phyloP scores from a whole-genome alignment of 1,140 invertebrate species.

The Cyphomyrmex costatus region DNA sequence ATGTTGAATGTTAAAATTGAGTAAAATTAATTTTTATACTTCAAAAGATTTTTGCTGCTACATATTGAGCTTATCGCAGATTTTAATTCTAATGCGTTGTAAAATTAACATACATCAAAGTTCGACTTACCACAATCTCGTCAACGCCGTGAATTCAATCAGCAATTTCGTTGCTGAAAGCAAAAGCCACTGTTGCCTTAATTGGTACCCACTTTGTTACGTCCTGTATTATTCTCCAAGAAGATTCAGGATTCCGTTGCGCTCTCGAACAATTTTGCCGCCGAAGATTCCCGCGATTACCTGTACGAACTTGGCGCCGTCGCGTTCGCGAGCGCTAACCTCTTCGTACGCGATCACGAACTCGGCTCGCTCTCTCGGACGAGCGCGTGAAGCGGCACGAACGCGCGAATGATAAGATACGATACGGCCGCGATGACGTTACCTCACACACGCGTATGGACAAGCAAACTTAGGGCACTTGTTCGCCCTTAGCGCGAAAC shows the following conservation, averaged over 20 bases:
- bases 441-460: background rate
- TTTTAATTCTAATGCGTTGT: background rate
- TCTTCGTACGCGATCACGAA: background rate
- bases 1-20: background rate
- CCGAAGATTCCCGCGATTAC: too few species aligned
- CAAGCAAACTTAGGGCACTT: background rate
- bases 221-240: background rate
- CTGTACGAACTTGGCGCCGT: slow-evolving; percentile 33
- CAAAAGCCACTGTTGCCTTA: too few species aligned
- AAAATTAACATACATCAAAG: background rate
- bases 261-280: background rate
- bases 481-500: background rate
- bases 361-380: background rate
- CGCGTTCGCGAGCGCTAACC: slow-evolving; percentile 30
- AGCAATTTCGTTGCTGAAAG: background rate
- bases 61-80: too few species aligned
- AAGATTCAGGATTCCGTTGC: background rate
- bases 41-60: slow-evolving; percentile 13
- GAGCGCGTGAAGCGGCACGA: background rate
- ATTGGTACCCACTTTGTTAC: background rate
- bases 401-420: background rate
- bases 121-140: background rate
- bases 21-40: slow-evolving; percentile 49
- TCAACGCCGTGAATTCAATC: background rate
- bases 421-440: background rate